Evolutionary conservation across 2,888 invertebrate species (phyloP), one percentile per base, ranked within the genome.

Genomic region (Syrista parreyssii): DNA sequence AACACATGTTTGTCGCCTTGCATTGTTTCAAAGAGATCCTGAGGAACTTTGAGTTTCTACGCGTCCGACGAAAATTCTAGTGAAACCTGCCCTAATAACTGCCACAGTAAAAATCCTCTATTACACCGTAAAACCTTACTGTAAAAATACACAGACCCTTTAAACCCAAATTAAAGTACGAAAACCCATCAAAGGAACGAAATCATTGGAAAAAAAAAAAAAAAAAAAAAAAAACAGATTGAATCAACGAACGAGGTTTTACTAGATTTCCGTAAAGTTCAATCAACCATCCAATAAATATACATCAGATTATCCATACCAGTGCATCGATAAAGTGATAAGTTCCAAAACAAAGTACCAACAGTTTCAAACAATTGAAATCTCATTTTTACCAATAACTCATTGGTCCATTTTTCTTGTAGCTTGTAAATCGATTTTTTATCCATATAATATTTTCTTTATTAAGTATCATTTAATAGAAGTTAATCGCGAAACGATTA

Each of bases 401-500:
- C 55, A 9, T 55, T 23, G 55, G 23, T 2, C 9, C 55, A 23
- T 15, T 23, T 55, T 23, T 55, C 9, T 12, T 15, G 9, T 23
- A 23, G 2, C 23, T 9, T 9, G 55, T 55, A 55, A 23, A 55
- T 23, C 55, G 23, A 55, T 55, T 55, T 55, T 55, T 55, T 55
- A 23, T 55, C 55, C 23, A 15, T 23, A 23, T 55, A 55, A 55
- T 55, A 55, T 55, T 55, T 55, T 55, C 23, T 85, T 89, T 87
- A 88, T 89, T 86, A 89, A 89, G 89, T 88, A 87, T 84, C 88
- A 83, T 88, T 89, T 91, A 90, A 91, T 91, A 86, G 85, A 88
- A 89, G 87, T 89, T 89, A 90, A 91, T 91, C 87, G 88, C 86
- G 82, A 87, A 89, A 87, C 89, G 89, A 90, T 91, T 91, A 89